A percentile compares a stretch with the other conserved stretches of the same genome.
Evolutionary conservation across 2,888 invertebrate species (phyloP).

Genomic region (Quadroppia sp.): DNA sequence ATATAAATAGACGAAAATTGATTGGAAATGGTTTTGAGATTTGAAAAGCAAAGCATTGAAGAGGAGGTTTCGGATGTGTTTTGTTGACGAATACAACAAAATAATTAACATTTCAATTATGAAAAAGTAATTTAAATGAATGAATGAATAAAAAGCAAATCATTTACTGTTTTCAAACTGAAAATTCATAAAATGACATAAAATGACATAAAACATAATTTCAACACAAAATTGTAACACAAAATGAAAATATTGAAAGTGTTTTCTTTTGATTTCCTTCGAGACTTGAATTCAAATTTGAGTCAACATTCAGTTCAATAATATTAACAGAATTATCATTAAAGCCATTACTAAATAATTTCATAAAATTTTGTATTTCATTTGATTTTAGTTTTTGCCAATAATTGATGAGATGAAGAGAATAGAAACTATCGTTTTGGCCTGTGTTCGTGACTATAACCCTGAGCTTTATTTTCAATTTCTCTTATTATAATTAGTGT

Average conservation of each 20-base stretch:
- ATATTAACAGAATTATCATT: slow-evolving; percentile 5
- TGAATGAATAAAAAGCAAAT: too few relatives aligned
- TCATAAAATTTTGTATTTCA: neutral
- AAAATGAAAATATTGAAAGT: neutral
- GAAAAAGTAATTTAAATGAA: slow-evolving; percentile 11
- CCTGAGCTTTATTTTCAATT: neutral
- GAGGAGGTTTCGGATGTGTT: too few relatives aligned
- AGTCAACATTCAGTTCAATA: neutral
- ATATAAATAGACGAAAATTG: too few relatives aligned
- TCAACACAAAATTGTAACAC: neutral
- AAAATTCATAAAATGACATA: neutral
- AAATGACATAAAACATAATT: neutral
- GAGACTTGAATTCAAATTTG: slow-evolving; percentile 19
- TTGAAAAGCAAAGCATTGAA: neutral
- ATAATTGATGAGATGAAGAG: slow-evolving; percentile 2
- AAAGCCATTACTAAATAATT: neutral
- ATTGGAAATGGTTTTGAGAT: neutral
- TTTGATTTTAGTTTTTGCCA: neutral
- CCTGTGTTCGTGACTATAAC: neutral
- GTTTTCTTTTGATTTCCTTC: slow-evolving; percentile 28
- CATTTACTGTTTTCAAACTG: too few relatives aligned
- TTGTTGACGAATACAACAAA: neutral
- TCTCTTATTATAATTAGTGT: neutral
- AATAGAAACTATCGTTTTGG: neutral
- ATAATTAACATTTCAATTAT: neutral